Conservation (phyloP, 2,797 vertebrate genomes). For the Spondyliosoma cantharus region DNA sequence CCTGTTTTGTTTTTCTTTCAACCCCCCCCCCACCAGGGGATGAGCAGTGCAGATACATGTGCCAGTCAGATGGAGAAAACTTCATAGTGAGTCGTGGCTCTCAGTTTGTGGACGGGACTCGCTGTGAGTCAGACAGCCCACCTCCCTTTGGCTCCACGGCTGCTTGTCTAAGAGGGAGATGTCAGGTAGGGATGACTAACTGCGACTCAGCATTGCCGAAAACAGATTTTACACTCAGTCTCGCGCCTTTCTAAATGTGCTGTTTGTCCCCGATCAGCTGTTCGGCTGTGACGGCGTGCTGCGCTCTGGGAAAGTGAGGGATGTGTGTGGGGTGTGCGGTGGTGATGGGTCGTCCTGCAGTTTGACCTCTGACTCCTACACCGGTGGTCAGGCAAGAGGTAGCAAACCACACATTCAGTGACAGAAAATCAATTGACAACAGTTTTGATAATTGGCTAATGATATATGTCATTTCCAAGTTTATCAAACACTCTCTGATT, state of each 20-base stretch:
- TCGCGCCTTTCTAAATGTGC: not conserved
- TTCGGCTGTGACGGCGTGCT: slow-evolving; percentile 94
- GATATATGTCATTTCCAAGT: too few species aligned
- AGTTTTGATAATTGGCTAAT: not conserved
- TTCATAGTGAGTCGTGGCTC: slow-evolving; percentile 92
- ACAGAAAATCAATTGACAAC: not conserved
- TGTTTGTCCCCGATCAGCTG: slow-evolving; percentile 77
- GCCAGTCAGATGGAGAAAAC: slow-evolving; percentile 86
- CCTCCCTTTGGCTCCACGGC: slow-evolving; percentile 68
- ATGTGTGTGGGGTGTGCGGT: slow-evolving; percentile 90
- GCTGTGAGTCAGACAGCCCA: slow-evolving; percentile 83
- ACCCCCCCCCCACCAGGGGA: slow-evolving; percentile 81
- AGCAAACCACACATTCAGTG: slow-evolving; percentile 14
- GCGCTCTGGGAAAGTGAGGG: slow-evolving; percentile 85
- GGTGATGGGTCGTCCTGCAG: slow-evolving; percentile 90
- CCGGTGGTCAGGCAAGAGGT: slow-evolving; percentile 89
- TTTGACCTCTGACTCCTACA: slow-evolving; percentile 83
- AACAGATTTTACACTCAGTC: slow-evolving; percentile 20
- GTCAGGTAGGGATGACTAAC: slow-evolving; percentile 84
- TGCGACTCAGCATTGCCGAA: not conserved
- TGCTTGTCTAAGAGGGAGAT: slow-evolving; percentile 88
- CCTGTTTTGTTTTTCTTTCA: too few species aligned
- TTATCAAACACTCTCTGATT: not conserved
- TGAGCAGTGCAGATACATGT: slow-evolving; percentile 90
- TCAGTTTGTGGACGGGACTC: slow-evolving; percentile 91